Evolutionary conservation across 2,888 invertebrate genomes (phyloP), one percentile per base, ranked within the genome.

Genomic region (Cabera pusaria): DNA sequence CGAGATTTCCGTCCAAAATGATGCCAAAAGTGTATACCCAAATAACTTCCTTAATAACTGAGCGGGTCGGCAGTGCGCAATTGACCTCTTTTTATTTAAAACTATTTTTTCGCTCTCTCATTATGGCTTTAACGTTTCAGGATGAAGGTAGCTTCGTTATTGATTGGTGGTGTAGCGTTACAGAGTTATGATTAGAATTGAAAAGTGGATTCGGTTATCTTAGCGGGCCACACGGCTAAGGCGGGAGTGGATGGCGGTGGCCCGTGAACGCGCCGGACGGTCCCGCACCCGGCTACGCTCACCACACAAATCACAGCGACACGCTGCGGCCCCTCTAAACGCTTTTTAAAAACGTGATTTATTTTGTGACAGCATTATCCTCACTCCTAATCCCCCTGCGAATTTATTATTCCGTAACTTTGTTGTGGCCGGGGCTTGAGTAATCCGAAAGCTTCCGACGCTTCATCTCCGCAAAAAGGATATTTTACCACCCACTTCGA

Each of bases 371-470:
- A 69, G 64, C 63, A 77, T 82, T 76, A 81, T 75, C 76, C 77
- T 67, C 72, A 68, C 67, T 72, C 71, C 67, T 76, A 78, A 82
- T 77, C 76, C 74, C 52, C 60, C 54, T 59, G 72, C 71, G 76
- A 79, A 77, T 82, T 56, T 69, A 69, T 69, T 81, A 78, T 80
- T 70, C 73, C 63, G 52, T 61, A 81, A 79, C 70, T 80, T 83
- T 79, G 71, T 62, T 78, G 67, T 74, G 73, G 64, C 65, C 65
- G 65, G 51, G 59, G 72, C 68, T 74, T 66, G 70, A 75, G 72
- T 74, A 72, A 73, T 70, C 68, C 64, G 36, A 64, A 68, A 65
- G 69, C 70, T 72, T 67, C 63, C 36, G 46, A 36, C 44, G 43
- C 33, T 28, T 44, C 43, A 46, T 46, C 35, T 47, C 45, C 14